Conservation (phyloP, 2,888 invertebrate species). For the Siphonodentalium dalli region DNA sequence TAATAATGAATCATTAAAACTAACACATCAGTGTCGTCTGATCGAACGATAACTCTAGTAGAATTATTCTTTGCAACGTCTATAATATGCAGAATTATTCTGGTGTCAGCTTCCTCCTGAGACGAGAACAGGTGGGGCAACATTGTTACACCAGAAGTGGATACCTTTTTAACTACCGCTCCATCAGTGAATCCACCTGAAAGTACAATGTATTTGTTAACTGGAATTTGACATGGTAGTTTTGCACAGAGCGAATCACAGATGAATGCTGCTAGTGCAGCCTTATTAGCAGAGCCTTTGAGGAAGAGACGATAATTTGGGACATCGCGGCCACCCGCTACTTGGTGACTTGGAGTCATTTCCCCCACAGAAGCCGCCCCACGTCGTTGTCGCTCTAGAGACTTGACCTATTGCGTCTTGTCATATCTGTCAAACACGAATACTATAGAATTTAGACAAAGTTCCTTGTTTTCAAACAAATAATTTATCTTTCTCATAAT, state of each 20-base stretch:
- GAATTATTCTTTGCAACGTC: no score
- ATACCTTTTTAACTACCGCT: background rate
- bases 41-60: no score
- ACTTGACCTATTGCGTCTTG: conserved; percentile 7
- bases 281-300: conserved; percentile 7
- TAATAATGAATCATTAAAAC: no score
- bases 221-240: background rate
- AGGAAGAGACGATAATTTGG: conserved; percentile 19
- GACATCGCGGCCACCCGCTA: conserved; percentile 5
- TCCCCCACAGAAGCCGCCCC: conserved; percentile 3
- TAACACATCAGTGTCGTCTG: no score
- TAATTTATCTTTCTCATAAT: background rate
- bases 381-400: conserved; percentile 4
- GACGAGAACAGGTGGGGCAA: no score
- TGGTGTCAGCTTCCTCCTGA: no score
- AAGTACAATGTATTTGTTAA: background rate
- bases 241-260: background rate
- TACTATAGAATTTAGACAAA: background rate
- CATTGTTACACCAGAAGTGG: conserved; percentile 3
- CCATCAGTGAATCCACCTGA: conserved; percentile 7
- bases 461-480: background rate
- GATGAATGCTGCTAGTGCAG: conserved; percentile 8
- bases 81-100: no score
- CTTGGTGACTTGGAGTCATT: conserved; percentile 6
- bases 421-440: conserved; percentile 20